Percentiles rank a stretch among this genome's conserved stretches.
phyloP scores from a whole-genome alignment of 2,113 vertebrate species.

The Collichthys lucidus region DNA sequence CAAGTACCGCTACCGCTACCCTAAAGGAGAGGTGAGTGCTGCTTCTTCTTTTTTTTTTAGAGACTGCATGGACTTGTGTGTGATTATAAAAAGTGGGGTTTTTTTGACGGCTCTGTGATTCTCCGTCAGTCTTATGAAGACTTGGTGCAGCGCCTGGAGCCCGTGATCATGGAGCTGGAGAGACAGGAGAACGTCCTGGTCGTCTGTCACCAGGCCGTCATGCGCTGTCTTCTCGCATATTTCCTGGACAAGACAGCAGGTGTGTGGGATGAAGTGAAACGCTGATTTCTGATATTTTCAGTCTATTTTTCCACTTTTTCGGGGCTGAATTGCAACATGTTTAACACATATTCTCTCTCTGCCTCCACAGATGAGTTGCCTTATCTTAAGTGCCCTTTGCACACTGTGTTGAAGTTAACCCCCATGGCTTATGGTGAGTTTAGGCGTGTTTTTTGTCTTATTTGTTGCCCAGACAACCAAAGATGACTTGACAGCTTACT shows the following conservation, averaged over 20 bases:
- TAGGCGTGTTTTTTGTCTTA: background rate
- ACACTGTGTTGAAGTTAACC: conserved; percentile 96
- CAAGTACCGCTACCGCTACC: conserved; percentile 98
- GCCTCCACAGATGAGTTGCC: conserved; percentile 91
- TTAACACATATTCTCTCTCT: conserved; percentile 13
- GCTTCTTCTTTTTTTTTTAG: background rate
- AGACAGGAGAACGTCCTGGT: conserved; percentile 97
- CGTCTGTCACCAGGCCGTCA: conserved; percentile 97
- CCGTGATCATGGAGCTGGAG: conserved; percentile 98
- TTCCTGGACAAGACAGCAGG: conserved; percentile 97
- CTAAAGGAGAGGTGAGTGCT: conserved; percentile 93
- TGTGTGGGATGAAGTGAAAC: conserved; percentile 50
- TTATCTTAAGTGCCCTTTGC: conserved; percentile 96
- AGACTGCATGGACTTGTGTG: background rate
- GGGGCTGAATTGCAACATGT: background rate
- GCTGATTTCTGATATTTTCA: too few species aligned
- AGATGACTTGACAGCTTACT: background rate
- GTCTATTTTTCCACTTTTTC: too few species aligned
- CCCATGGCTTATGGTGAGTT: conserved; percentile 92
- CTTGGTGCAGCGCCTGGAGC: conserved; percentile 96
- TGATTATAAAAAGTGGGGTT: too few species aligned
- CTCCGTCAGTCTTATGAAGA: conserved; percentile 94
- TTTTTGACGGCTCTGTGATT: background rate
- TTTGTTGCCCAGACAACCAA: background rate
- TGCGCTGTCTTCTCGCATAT: conserved; percentile 97